Base-by-base conservation (phyloP, 2,888 invertebrate genomes). In the Aromia moschata region DNA sequence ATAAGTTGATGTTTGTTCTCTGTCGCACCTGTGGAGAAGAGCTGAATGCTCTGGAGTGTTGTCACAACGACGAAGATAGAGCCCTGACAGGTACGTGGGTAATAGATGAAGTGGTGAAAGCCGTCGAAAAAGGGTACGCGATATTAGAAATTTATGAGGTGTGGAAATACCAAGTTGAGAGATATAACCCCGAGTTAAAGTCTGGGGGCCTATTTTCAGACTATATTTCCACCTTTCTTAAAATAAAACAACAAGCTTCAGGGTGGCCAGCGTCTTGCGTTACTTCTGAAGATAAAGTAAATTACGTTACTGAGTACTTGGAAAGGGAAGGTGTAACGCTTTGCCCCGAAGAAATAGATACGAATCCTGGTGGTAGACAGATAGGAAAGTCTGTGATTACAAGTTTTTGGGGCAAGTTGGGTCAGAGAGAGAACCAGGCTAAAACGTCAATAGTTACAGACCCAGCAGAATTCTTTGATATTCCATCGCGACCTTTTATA, bases 141-240 rank as follows among this genome's bases (percentile, higher is more conserved):
- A 58, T 75, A n/a, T 2, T 70, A 1, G 55, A 74, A 38, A 69
- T 74, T 9, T 64, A 65, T 36, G 76, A 76, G 60, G 70, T 78
- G n/a, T 77, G 75, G 72, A 69, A 74, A 45, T 79, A 76, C 47
- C 37, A 71, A 20, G 53, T 68, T 12, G 63, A 67, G 1, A 56
- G 64, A 11, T 73, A 70, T 33, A 52, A 69, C 51, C 46, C n/a
- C 12, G 47, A 7, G 4, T 61, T 53, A 11, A 53, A 58, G 2
- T 20, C 47, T 1, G 70, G 64, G 0, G 70, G 71, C 3, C 49
- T 76, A n/a, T 76, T 77, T 64, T 45, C 67, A 7, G 62, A 58
- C 2, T 74, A 74, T 54, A 67, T 75, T 1, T 66, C 73, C 12
- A 64, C 57, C 2, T 71, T 68, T 52, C 25, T 71, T 10, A 71